Conservation (phyloP, 1,140 invertebrate genomes). For the Hypothenemus hampei region DNA sequence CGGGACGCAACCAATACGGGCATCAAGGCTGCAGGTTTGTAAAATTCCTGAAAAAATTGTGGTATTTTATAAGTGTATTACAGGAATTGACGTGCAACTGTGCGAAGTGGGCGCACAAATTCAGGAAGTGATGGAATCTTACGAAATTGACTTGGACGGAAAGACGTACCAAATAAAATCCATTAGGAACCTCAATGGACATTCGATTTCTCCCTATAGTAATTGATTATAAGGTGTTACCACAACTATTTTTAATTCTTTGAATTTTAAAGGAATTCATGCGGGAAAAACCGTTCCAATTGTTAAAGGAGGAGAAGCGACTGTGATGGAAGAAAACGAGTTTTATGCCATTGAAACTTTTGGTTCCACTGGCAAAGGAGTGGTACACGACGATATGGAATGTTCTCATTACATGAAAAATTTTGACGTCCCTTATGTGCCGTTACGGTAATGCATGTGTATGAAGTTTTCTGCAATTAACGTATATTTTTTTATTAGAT, state of each 20-base stretch:
- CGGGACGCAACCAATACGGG: constrained; percentile 97
- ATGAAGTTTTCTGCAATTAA: background rate
- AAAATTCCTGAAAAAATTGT: background rate
- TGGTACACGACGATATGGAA: constrained; percentile 99
- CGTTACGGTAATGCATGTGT: constrained; percentile 66
- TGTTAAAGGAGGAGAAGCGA: constrained; percentile 96
- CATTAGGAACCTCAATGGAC: constrained; percentile 97
- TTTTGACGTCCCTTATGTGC: constrained; percentile 90
- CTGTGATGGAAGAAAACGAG: constrained; percentile 98
- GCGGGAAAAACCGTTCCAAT: constrained; percentile 99
- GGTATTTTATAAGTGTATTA: background rate
- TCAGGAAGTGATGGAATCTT: constrained; percentile 99
- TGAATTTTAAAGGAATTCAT: constrained; percentile 74
- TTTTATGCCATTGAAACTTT: constrained; percentile 99
- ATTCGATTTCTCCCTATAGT: constrained; percentile 88
- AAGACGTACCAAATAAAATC: constrained; percentile 96
- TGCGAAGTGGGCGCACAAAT: constrained; percentile 97
- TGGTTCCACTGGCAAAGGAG: constrained; percentile 94
- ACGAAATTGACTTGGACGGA: constrained; percentile 97
- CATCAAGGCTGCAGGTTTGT: constrained; percentile 62
- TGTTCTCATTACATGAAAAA: constrained; percentile 99
- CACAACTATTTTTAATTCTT: background rate
- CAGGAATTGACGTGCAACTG: constrained; percentile 93
- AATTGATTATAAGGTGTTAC: constrained; percentile 4
- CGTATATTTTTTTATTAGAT: constrained; percentile 49